Base-by-base conservation (phyloP, 2,113 vertebrate species). In the Clarias magur region DNA sequence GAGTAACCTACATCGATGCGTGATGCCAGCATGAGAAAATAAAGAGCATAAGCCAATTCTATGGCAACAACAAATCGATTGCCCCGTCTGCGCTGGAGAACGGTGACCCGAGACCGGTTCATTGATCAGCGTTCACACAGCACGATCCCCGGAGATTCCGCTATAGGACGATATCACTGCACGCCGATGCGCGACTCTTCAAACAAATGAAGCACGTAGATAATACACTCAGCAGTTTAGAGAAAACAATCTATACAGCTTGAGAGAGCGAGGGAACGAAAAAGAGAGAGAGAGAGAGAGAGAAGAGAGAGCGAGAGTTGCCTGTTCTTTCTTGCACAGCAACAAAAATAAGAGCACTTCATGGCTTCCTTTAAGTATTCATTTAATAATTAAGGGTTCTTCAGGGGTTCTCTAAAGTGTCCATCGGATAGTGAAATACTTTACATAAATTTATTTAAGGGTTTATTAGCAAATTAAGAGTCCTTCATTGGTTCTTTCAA, bases 11-110 rank as follows among this genome's bases (percentile, higher is more conserved):
- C 92, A 95, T 93, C 38, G 93, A 94, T 76, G 2, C 63, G 85
- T 91, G 89, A 92, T 88, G 88, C 89, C 91, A 75, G 88, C 86
- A 90, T 86, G 92, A 93, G 87, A 91, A 91, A 93, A 93, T 89
- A 93, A 92, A 91, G 92, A 90, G 93, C 87, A 80, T 73, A 82
- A 82, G 85, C 84, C 86, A 90, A 92, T 94, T 93, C 89, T 88
- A 89, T 89, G 88, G 89, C 90, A 89, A 87, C 76, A 91, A 88
- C 86, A 90, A 84, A 80, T 93, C 91, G 91, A 90, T 92, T 75
- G 63, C 82, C 25, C 82, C 91, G 90, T 92, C 91, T 89, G 89
- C 82, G 88, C 91, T 92, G 91, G 9, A 67, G 94, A 91, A 87
- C 88, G 63, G 90, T 91, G 79, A 88, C 88, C 91, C 87, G 87